Evolutionary conservation across 2,888 invertebrate genomes (phyloP), one percentile per base, ranked within the genome.

Genomic region (Lamproptera curius): DNA sequence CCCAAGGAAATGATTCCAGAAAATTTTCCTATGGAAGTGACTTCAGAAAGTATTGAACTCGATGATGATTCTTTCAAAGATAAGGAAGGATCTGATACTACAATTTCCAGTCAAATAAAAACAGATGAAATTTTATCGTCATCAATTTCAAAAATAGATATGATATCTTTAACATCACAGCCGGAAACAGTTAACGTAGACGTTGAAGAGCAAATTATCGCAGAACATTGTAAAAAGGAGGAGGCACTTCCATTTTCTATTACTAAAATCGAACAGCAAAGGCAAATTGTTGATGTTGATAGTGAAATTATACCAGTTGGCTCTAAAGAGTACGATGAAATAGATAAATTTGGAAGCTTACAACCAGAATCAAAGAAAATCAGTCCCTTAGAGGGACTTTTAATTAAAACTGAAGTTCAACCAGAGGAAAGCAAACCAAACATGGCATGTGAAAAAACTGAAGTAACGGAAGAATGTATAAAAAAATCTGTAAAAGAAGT

Each of bases 1-100:
- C 94, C 94, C 2, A 88, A 87, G 53, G 82, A 89, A 36, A 77
- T 90, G 63, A 74, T 88, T 31, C 83, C 84, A 4, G 90, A 90
- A 52, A 74, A 77, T 63, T 87, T 87, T 50, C 83, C 79, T 14
- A 50, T 67, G n/a, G 78, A 82, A 61, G 72, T 74, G 34, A 59
- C 74, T 20, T 72, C 86, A 15, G 89, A 86, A 54, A 86, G 81
- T 55, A 71, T 76, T 40, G 87, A 88, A 49, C 52, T 77, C 39
- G 85, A 85, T 43, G 82, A 85, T 38, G 78, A 84, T 54, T 83
- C 81, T 8, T 64, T 58, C n/a, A 86, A 76, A 65, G 79, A 77
- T 15, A 82, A 73, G 56, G 78, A 85, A 60, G 70, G 67, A 6
- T 84, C 84, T 17, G 86, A 86, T 49, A 86, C 86, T 0, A 86